Evolutionary conservation across 2,113 vertebrate species (phyloP).

Genomic region (Plecotus auritus): DNA sequence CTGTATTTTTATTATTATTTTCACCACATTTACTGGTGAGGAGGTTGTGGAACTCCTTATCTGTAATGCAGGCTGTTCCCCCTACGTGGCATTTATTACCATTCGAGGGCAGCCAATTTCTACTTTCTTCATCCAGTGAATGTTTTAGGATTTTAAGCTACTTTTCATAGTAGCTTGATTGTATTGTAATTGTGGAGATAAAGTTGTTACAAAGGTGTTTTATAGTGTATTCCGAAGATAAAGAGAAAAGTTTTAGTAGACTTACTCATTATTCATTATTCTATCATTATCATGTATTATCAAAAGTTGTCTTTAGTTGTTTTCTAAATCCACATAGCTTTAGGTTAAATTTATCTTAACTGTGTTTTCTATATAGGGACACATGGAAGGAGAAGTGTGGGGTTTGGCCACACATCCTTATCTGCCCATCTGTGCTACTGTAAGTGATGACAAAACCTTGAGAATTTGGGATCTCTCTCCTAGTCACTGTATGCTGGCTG

Average conservation of each 20-base stretch:
- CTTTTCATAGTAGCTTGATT: neutral
- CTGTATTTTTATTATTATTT: neutral
- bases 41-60: neutral
- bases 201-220: neutral
- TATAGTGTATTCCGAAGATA: neutral
- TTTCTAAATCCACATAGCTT: neutral
- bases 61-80: no score
- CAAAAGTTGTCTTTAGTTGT: neutral
- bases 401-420: slow-evolving; percentile 97
- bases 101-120: neutral
- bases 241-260: neutral
- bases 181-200: neutral
- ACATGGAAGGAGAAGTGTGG: slow-evolving; percentile 99
- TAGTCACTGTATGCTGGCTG: slow-evolving; percentile 99
- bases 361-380: slow-evolving; percentile 87
- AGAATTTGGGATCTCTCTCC: slow-evolving; percentile 99
- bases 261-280: neutral
- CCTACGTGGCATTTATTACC: neutral
- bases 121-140: neutral
- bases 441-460: slow-evolving; percentile 98
- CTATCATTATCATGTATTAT: neutral
- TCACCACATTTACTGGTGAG: neutral
- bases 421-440: slow-evolving; percentile 97
- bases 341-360: neutral
- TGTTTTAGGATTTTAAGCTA: neutral